Evolutionary conservation across 2,797 vertebrate species (phyloP).

Genomic region (Leontocebus nigricollis): DNA sequence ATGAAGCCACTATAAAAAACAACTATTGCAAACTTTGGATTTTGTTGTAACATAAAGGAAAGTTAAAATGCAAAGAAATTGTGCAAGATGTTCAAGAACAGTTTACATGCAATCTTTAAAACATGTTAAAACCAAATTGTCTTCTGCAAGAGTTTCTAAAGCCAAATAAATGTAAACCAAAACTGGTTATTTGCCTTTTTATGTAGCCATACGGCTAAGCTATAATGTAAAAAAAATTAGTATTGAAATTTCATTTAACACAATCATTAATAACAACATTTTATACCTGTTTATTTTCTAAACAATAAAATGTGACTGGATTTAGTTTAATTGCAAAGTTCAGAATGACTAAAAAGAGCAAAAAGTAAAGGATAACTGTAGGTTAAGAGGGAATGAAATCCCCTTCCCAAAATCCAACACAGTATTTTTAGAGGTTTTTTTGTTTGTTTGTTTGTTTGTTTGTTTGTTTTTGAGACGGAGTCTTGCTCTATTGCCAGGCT

Average conservation of each 20-base stretch:
- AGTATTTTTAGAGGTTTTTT: not conserved
- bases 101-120: slow-evolving; percentile 16
- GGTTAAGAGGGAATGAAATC: slow-evolving; percentile 1
- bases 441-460: not conserved
- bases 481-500: too few relatives aligned
- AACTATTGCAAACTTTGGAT: not conserved
- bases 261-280: not conserved
- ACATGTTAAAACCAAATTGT: slow-evolving; percentile 18
- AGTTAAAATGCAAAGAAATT: slow-evolving; percentile 18
- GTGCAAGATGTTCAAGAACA: not conserved
- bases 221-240: slow-evolving; percentile 13
- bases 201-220: not conserved
- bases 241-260: slow-evolving; percentile 27
- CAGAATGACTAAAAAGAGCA: not conserved
- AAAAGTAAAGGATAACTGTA: not conserved
- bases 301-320: not conserved
- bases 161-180: slow-evolving; percentile 24
- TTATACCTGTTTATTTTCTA: not conserved
- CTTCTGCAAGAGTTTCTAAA: not conserved
- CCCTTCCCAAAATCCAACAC: not conserved
- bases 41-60: slow-evolving; percentile 36
- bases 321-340: slow-evolving; percentile 48
- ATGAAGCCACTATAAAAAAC: slow-evolving; percentile 19
- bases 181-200: not conserved
- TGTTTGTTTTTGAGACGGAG: too few relatives aligned